These are phyloP conservation scores for Psilopogon haemacephalus DNA, from an alignment of 2,113 vertebrate species.

Conservation along the genomic window DNA sequence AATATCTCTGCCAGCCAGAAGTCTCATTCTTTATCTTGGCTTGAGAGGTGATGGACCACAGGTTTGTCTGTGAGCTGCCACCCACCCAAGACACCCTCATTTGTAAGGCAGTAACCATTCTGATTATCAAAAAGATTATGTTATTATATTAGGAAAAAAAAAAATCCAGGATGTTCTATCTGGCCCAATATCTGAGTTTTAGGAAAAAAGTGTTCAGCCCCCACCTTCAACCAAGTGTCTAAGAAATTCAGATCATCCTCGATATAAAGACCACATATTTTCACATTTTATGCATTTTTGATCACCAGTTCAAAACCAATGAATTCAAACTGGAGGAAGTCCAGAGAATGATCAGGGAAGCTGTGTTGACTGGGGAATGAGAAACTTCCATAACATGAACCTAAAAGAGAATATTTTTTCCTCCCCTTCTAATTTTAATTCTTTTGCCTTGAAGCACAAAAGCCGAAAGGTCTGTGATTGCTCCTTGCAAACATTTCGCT, in stretches of 20 bases:
- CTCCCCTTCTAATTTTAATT: neutral
- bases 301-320: neutral
- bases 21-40: neutral
- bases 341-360: neutral
- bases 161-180: neutral
- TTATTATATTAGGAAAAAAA: neutral
- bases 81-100: neutral
- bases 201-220: neutral
- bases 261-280: neutral
- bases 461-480: neutral
- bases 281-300: neutral
- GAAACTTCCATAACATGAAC: slow-evolving; percentile 8
- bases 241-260: neutral
- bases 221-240: neutral
- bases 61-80: accelerated
- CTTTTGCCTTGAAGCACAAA: neutral
- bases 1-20: neutral
- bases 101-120: neutral
- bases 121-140: neutral
- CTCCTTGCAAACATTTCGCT: neutral
- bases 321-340: neutral
- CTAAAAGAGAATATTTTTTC: neutral
- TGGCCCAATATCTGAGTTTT: neutral
- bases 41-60: neutral
- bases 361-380: neutral